Percentiles rank a stretch among this genome's conserved stretches.
These are phyloP conservation scores for Lamellibrachia satsuma DNA, from an alignment of 2,888 invertebrate species.

Conservation along the genomic window DNA sequence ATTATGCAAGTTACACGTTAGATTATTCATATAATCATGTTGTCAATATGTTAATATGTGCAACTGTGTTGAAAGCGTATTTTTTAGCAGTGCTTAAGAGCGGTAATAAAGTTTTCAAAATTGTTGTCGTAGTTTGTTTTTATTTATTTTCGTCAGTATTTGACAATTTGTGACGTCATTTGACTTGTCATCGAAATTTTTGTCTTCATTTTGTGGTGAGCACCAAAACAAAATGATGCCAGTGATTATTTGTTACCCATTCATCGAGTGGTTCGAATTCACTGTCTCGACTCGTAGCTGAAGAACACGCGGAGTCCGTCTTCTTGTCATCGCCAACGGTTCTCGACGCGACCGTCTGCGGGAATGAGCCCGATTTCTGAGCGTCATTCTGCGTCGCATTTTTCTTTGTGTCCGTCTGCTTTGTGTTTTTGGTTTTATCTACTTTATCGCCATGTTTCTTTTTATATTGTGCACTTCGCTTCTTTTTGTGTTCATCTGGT, in stretches of 20 bases:
- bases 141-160: too few species aligned
- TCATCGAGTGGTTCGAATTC: background rate
- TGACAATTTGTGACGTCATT: too few species aligned
- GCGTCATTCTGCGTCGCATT: background rate
- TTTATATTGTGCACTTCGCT: slow-evolving; percentile 54
- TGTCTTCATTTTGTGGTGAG: too few species aligned
- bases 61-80: too few species aligned
- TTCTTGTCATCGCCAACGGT: background rate
- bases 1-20: too few species aligned
- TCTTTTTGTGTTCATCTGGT: slow-evolving; percentile 58
- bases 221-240: background rate
- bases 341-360: background rate
- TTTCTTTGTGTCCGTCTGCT: background rate
- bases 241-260: background rate
- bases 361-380: background rate
- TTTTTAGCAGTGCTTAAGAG: too few species aligned
- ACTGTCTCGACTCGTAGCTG: background rate
- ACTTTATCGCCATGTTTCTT: slow-evolving; percentile 50
- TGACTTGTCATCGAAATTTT: too few species aligned
- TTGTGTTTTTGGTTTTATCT: background rate
- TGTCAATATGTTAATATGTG: too few species aligned
- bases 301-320: background rate
- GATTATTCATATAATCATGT: too few species aligned
- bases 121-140: too few species aligned
- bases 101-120: too few species aligned